Conservation (phyloP, 2,888 invertebrate species). For the Campaea margaritaria region DNA sequence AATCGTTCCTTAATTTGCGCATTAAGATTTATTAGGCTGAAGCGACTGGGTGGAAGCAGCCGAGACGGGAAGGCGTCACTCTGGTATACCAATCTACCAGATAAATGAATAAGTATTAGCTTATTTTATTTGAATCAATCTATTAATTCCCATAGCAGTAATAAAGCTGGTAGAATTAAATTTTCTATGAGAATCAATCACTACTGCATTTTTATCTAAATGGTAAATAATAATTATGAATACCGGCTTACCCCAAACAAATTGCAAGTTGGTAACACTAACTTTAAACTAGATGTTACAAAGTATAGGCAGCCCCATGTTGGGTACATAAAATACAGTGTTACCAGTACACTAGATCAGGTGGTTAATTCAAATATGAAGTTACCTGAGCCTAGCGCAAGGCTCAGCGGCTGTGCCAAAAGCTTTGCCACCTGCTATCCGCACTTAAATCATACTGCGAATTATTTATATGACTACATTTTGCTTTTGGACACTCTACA, state of each 20-base stretch:
- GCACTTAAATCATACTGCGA: slow-evolving; percentile 26
- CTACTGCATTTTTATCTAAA: too few species aligned
- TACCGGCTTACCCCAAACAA: too few species aligned
- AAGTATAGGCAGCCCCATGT: not conserved
- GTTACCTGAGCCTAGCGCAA: slow-evolving; percentile 11
- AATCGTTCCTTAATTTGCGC: slow-evolving; percentile 24
- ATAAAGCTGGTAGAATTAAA: not conserved
- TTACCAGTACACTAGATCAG: slow-evolving; percentile 15
- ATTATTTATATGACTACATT: slow-evolving; percentile 35
- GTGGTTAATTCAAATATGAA: slow-evolving; percentile 28
- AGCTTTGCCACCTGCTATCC: slow-evolving; percentile 29
- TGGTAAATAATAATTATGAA: too few species aligned
- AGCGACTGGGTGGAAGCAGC: slow-evolving; percentile 28
- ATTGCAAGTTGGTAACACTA: not conserved
- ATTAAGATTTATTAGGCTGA: slow-evolving; percentile 38
- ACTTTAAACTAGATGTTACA: not conserved
- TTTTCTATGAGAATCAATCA: too few species aligned
- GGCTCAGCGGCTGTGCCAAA: slow-evolving; percentile 23
- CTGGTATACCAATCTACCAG: slow-evolving; percentile 36
- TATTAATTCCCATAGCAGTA: not conserved
- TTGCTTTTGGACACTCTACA: slow-evolving; percentile 2
- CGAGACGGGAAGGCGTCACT: slow-evolving; percentile 20
- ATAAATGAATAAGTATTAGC: slow-evolving; percentile 36
- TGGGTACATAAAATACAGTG: slow-evolving; percentile 15
- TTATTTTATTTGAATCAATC: slow-evolving; percentile 24